Percentiles rank a stretch among this genome's conserved stretches.
Evolutionary conservation across 37 sponge, comb jelly and placozoan genomes (phyloP).

Genomic region (Oscarella lobularis): DNA sequence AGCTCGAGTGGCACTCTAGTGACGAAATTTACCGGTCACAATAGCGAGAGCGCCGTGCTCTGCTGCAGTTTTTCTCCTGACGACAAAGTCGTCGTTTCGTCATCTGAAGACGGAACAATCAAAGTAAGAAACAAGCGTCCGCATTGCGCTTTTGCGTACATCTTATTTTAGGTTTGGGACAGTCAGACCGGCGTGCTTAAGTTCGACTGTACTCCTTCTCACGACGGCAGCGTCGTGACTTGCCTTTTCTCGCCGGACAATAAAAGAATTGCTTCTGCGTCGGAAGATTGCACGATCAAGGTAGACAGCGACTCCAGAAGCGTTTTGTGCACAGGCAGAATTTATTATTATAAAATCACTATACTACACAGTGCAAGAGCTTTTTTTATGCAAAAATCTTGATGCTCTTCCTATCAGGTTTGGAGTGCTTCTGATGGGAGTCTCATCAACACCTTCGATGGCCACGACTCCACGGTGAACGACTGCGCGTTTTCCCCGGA

Average conservation of each 20-base stretch:
- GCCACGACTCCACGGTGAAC: neutral
- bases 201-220: neutral
- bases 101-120: conserved; percentile 20
- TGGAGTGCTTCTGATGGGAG: neutral
- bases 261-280: neutral
- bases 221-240: neutral
- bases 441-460: neutral
- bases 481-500: neutral
- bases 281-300: neutral
- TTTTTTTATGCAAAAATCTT: no score
- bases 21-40: neutral
- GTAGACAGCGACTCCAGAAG: no score
- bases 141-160: neutral
- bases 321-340: no score
- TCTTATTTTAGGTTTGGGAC: neutral
- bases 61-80: conserved; percentile 42
- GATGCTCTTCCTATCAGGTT: no score
- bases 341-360: no score
- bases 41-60: neutral
- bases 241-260: neutral
- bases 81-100: conserved; percentile 32
- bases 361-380: no score
- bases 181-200: neutral
- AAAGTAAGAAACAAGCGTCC: neutral
- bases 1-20: neutral